Evolutionary conservation across 1,140 invertebrate species (phyloP).

Genomic region (Dermatophagoides farinae): DNA sequence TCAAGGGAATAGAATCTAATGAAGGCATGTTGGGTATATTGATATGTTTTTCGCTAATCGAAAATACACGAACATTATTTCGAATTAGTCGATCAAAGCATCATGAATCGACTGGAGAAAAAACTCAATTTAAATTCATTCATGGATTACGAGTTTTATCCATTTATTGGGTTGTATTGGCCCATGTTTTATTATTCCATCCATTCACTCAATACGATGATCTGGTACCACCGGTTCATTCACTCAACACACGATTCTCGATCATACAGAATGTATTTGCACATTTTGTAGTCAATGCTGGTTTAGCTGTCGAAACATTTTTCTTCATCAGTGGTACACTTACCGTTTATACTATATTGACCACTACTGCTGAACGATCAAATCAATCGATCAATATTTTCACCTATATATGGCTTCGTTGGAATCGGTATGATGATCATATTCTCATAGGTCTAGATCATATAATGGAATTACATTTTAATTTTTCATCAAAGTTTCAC

Average conservation of each 20-base stretch:
- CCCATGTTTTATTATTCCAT: constrained; percentile 3
- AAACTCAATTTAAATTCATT: constrained; percentile 9
- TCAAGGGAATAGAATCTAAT: neutral
- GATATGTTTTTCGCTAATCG: neutral
- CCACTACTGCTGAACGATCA: neutral
- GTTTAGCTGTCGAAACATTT: constrained; percentile 7
- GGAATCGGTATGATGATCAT: neutral
- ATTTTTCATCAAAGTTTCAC: constrained; percentile 1
- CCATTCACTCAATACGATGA: neutral
- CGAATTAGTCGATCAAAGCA: neutral
- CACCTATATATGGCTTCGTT: constrained; percentile 7
- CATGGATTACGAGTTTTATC: constrained; percentile 1
- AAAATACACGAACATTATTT: neutral
- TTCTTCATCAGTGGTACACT: constrained; percentile 3
- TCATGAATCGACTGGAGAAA: neutral
- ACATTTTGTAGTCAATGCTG: constrained; percentile 3
- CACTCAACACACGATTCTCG: neutral
- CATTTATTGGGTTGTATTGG: constrained; percentile 1
- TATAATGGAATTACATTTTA: neutral
- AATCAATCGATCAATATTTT: constrained; percentile 8
- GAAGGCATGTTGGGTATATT: neutral
- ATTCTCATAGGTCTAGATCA: neutral
- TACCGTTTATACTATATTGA: constrained; percentile 1
- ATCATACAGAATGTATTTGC: neutral
- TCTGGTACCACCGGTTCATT: neutral